Evolutionary conservation across 1,140 invertebrate genomes (phyloP), one percentile per base, ranked within the genome.

Genomic region (Anoplophora glabripennis): DNA sequence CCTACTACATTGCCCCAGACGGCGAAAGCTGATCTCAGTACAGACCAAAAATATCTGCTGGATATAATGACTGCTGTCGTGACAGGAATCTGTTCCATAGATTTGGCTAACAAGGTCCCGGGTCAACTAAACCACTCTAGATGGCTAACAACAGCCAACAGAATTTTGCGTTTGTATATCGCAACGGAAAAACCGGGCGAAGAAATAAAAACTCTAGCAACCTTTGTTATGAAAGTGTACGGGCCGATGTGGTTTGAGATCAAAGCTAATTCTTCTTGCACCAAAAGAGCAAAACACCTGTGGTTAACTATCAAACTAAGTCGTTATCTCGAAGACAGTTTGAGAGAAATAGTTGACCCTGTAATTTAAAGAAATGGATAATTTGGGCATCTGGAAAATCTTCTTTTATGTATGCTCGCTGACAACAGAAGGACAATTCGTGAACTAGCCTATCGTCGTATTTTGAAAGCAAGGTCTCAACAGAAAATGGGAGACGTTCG

Each of bases 361-460:
- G 47, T 49, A 2, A 49, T 49, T 33, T 21, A 49, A 49, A 49
- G 47, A 33, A 49, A 49, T 49, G 11, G 10, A 7, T 52, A 36
- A 17, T 52, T 36, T 52, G 49, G 17, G 10, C 35, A 52, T 37
- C 36, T 34, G 8, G 49, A 37, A 52, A 52, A 52, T 37, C n/a
- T 36, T 18, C 14, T 52, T 2, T 37, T 52, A 36, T 36, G 5
- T 15, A 52, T 52, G 49, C 33, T 52, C 8, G 12, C 36, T 52
- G 36, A 49, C 11, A 7, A 18, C 4, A 2, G 3, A 4, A n/a
- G 9, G 3, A 3, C 10, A 33, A 49, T 35, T 1, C 4, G 47
- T 33, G 47, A 35, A 11, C 18, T 49, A 33, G 47, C 7, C 4
- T 11, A 12, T 34, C 47, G 18, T 17, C 21, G 34, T 34, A 4